Percentiles rank a stretch among this genome's conserved stretches.
These are phyloP conservation scores for Lithophane socia DNA, from an alignment of 2,888 invertebrate genomes.

Conservation along the genomic window DNA sequence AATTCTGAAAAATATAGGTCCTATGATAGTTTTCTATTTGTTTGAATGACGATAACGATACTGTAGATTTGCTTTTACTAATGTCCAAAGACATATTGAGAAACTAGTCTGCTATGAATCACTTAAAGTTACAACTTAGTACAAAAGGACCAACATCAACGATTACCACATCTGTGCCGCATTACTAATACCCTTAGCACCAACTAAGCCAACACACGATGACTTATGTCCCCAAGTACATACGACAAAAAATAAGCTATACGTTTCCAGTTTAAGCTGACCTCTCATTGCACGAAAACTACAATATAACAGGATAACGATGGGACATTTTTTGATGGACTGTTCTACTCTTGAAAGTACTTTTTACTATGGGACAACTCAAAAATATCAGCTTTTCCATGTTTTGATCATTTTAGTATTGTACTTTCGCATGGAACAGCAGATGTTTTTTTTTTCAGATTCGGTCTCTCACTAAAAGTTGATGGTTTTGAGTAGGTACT, in stretches of 20 bases:
- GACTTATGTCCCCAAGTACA: conserved; percentile 56
- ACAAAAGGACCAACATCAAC: background rate
- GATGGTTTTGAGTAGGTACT: background rate
- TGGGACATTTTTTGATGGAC: too few species aligned
- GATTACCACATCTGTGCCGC: conserved; percentile 42
- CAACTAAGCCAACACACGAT: conserved; percentile 49
- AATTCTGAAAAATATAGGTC: background rate
- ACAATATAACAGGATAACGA: too few species aligned
- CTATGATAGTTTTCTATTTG: background rate
- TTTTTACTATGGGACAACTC: background rate
- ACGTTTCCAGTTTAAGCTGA: conserved; percentile 1
- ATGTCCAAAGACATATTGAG: background rate
- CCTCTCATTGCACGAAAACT: background rate
- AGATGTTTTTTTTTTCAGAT: background rate
- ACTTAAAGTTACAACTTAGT: background rate
- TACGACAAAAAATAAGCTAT: too few species aligned
- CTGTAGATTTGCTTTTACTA: background rate
- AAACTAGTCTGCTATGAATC: conserved; percentile 12
- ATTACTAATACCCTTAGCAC: conserved; percentile 42
- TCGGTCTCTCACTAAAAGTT: too few species aligned
- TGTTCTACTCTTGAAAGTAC: background rate
- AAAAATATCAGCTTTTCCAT: background rate
- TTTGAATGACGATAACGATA: background rate
- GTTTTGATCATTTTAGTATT: background rate
- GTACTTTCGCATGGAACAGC: background rate